Evolutionary conservation across 1,140 invertebrate genomes (phyloP).

Genomic region (Drosophila cardini): DNA sequence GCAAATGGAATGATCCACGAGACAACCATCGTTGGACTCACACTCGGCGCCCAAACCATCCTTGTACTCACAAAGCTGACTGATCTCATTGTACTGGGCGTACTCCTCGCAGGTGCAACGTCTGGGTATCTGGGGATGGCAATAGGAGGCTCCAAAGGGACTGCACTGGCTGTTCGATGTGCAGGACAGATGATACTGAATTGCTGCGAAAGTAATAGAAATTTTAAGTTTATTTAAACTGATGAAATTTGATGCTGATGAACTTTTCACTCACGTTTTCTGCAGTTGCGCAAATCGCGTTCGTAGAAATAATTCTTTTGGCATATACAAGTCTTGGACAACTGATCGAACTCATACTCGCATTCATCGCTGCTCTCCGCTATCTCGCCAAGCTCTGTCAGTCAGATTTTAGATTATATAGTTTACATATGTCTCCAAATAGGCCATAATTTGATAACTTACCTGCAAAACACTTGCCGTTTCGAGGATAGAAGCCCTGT

Average conservation of each 20-base stretch:
- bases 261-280: slow-evolving; percentile 71
- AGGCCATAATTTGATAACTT: too few species aligned
- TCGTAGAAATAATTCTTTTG: slow-evolving; percentile 84
- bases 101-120: slow-evolving; percentile 81
- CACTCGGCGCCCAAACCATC: slow-evolving; percentile 77
- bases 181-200: slow-evolving; percentile 81
- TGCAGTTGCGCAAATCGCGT: slow-evolving; percentile 70
- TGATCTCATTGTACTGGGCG: slow-evolving; percentile 75
- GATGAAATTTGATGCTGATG: too few species aligned
- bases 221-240: background rate
- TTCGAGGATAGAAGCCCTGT: slow-evolving; percentile 74
- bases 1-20: slow-evolving; percentile 84
- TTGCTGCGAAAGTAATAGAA: slow-evolving; percentile 49
- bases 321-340: slow-evolving; percentile 80
- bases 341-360: slow-evolving; percentile 73
- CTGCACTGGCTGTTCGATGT: slow-evolving; percentile 83
- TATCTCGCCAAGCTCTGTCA: slow-evolving; percentile 81
- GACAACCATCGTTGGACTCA: slow-evolving; percentile 70
- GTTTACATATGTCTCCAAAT: too few species aligned
- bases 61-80: slow-evolving; percentile 76
- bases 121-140: slow-evolving; percentile 69
- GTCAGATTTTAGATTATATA: background rate
- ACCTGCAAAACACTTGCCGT: slow-evolving; percentile 83
- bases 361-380: slow-evolving; percentile 82
- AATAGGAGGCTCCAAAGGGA: slow-evolving; percentile 79